Base-by-base conservation (phyloP, 2,797 vertebrate genomes). In the Sandelia bainsii region DNA sequence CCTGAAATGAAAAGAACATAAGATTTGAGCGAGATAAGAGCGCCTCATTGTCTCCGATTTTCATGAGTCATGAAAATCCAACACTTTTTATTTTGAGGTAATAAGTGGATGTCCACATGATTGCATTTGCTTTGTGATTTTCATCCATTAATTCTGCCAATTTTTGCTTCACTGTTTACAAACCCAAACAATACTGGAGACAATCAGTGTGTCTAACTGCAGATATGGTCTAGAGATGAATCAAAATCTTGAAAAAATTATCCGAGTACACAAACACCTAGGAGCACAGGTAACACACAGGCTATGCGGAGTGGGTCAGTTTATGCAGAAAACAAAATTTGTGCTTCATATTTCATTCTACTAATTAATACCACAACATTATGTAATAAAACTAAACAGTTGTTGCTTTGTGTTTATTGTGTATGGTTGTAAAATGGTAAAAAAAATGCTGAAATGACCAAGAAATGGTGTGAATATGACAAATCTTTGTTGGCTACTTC, bases 1-100 rank as follows among this genome's bases (percentile, higher is more conserved):
- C 32, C 25, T 58, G 46, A 62, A 58, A 65, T 79, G 52, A 86
- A 80, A 69, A 39, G 69, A 66, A 52, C 70, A 70, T 52, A 48
- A 46, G 57, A 79, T 22, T 10, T 60, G 61, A 82, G n/a, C n/a
- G n/a, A n/a, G n/a, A n/a, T n/a, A n/a, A n/a, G 42, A 10, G 42
- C 0, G 20, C 60, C 40, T 62, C 58, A 40, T 66, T 77, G 72
- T 82, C 65, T 57, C 23, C 46, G 70, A 56, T 74, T 72, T 54
- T 54, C 77, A 62, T 66, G 56, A 81, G 61, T 74, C 61, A 73
- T 12, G n/a, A 42, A 39, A 72, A 46, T 61, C 32, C 12, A 45
- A 62, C 45, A 53, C 39, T 48, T 39, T 32, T 39, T n/a, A 34
- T 52, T 62, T 44, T 23, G 8, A 57, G 42, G 27, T 56, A 7